These are phyloP conservation scores for Simalia tracyae DNA, from an alignment of 2,797 vertebrate genomes.

Conservation along the genomic window DNA sequence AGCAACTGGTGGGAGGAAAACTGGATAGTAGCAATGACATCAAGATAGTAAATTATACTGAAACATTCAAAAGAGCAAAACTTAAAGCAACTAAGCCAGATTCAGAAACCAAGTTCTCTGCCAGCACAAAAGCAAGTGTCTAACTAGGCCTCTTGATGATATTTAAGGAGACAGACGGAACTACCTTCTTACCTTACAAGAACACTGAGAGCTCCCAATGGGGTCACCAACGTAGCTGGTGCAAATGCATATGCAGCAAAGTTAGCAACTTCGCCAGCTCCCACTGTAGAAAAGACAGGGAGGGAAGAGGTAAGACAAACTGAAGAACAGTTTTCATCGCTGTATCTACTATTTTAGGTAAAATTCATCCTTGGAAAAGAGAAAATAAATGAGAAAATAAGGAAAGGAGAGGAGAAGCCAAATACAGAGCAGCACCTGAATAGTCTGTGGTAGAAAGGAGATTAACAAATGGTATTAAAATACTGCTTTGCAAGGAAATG, in stretches of 20 bases:
- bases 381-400: neutral
- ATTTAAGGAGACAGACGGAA: neutral
- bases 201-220: conserved; percentile 95
- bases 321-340: conserved; percentile 10
- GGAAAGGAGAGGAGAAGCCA: neutral
- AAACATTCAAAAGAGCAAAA: neutral
- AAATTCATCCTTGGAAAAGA: neutral
- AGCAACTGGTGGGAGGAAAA: neutral
- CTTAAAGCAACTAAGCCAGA: neutral
- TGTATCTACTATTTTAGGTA: neutral
- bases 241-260: conserved; percentile 98
- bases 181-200: conserved; percentile 88
- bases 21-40: neutral
- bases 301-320: neutral
- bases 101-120: neutral
- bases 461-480: neutral
- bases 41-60: neutral
- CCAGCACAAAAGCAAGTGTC: neutral
- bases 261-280: conserved; percentile 94
- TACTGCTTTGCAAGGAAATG: neutral
- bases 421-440: neutral
- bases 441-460: neutral
- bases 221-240: conserved; percentile 95
- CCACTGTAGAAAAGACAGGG: conserved; percentile 80
- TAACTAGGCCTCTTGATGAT: neutral